Percentiles rank a stretch among this genome's conserved stretches.
Evolutionary conservation across 2,888 invertebrate genomes (phyloP).

Genomic region (Argyresthia goedartella): DNA sequence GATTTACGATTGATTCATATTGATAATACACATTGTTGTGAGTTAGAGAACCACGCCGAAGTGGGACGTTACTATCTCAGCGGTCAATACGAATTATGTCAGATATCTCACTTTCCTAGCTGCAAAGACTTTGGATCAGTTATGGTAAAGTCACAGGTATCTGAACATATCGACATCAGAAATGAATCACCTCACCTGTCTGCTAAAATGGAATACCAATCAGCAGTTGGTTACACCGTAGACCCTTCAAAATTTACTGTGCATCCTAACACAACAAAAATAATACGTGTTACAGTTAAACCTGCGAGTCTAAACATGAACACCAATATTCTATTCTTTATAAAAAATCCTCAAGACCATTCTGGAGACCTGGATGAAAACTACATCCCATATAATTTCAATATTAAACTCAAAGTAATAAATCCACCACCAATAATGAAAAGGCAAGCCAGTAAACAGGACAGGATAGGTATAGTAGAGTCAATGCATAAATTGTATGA

Average conservation of each 20-base stretch:
- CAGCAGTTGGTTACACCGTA: constrained; percentile 31
- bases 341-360: constrained; percentile 35
- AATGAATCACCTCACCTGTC: constrained; percentile 51
- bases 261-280: constrained; percentile 36
- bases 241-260: constrained; percentile 42
- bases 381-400: constrained; percentile 32
- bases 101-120: constrained; percentile 51
- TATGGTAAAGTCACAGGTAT: constrained; percentile 32
- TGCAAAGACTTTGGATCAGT: constrained; percentile 51
- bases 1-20: constrained; percentile 49
- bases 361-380: constrained; percentile 21
- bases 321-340: constrained; percentile 30
- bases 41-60: constrained; percentile 49
- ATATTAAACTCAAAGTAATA: constrained; percentile 20
- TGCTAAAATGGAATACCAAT: constrained; percentile 39
- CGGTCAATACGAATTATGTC: constrained; percentile 64
- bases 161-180: constrained; percentile 42
- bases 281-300: constrained; percentile 31
- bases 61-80: constrained; percentile 66
- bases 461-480: constrained; percentile 21
- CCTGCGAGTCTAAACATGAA: constrained; percentile 36
- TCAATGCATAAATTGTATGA: constrained; percentile 48
- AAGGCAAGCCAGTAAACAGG: too few species aligned
- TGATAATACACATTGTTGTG: constrained; percentile 43
- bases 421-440: too few species aligned